Conservation (phyloP, 2,797 vertebrate genomes). For the Urosaurus nigricauda region DNA sequence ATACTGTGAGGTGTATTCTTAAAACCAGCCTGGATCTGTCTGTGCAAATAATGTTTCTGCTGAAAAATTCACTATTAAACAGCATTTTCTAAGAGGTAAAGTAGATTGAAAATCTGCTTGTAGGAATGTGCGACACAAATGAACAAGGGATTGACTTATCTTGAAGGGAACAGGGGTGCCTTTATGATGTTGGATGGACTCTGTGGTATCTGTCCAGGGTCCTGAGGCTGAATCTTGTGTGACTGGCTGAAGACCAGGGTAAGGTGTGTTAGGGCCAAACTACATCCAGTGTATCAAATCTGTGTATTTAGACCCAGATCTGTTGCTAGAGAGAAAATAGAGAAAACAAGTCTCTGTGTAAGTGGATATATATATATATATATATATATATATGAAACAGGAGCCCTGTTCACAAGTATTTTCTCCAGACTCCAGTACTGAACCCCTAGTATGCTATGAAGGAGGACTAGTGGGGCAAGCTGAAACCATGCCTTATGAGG, state of each 20-base stretch:
- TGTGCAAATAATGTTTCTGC: too few relatives aligned
- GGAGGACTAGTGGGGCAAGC: background rate
- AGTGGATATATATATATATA: too few relatives aligned
- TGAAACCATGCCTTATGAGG: too few relatives aligned
- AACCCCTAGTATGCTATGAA: background rate
- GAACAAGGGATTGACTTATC: background rate
- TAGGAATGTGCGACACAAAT: background rate
- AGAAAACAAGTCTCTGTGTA: background rate
- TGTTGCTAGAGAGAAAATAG: background rate
- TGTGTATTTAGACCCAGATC: background rate
- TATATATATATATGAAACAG: too few relatives aligned
- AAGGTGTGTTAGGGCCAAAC: background rate
- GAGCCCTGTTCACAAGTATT: background rate
- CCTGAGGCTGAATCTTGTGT: background rate
- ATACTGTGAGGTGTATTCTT: background rate
- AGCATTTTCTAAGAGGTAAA: background rate
- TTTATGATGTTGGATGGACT: background rate
- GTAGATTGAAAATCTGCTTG: background rate
- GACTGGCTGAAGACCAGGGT: background rate
- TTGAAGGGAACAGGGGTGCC: background rate
- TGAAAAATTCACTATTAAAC: background rate
- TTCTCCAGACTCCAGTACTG: background rate
- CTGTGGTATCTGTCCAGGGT: constrained; percentile 38
- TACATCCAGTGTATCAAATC: background rate
- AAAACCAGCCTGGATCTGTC: background rate